Evolutionary conservation across 2,797 vertebrate genomes (phyloP), one percentile per base, ranked within the genome.

Genomic region (Discoglossus pictus): DNA sequence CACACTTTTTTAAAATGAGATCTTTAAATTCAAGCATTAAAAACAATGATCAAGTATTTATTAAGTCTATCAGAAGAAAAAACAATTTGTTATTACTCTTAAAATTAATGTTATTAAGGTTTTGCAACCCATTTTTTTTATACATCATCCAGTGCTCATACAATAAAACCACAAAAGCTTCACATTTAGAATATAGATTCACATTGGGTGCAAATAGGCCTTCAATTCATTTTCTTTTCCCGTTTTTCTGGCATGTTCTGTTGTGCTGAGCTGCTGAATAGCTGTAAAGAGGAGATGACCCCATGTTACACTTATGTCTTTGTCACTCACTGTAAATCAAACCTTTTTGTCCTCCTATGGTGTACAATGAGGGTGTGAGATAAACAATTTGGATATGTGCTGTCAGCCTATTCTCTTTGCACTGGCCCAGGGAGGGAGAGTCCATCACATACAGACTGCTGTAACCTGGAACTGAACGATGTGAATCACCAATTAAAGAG

Each of bases 281-380:
- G 71, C 75, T 52, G 55, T 73, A 72, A 71, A 65, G 65, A 74
- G 74, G 80, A 83, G 83, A 85, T 86, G 76, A 76, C 78, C 73
- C 80, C 75, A 81, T 87, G 87, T 84, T 85, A 76, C 65, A 73
- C 84, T 82, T 82, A 75, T 80, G 83, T 86, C 82, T 83, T 87
- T 87, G 82, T 87, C 79, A 73, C 51, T 69, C 73, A 86, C 80
- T 86, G 82, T 87, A 88, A 82, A 85, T 81, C 82, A 76, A 78
- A 80, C 76, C 78, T 77, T 77, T 86, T 86, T 84, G 85, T 87
- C 80, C 75, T 58, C 77, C 75, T 79, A 82, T 82, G 79, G 80
- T 84, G 59, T 70, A 81, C 80, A 80, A 84, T 79, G 68, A 76
- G 61, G 40, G 73, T 83, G 85, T 83, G 81, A 73, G 82, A 80